phyloP scores from a whole-genome alignment of 2,888 invertebrate genomes.

The Sceliomorpha sp. region DNA sequence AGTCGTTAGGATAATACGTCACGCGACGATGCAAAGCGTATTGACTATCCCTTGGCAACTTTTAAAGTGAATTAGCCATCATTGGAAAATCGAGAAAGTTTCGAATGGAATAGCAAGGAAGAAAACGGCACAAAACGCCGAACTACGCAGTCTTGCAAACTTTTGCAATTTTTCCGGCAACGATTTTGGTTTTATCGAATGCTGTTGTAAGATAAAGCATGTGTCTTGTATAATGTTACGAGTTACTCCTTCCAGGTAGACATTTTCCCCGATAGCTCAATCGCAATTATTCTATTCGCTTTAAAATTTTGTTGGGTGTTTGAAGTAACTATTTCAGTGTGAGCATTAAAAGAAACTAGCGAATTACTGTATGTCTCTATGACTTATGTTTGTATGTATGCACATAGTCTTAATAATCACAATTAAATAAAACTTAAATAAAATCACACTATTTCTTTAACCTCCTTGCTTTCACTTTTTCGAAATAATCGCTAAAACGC shows the following conservation, averaged over 20 bases:
- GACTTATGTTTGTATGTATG: too few relatives aligned
- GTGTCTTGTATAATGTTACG: conserved; percentile 4
- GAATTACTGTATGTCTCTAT: too few relatives aligned
- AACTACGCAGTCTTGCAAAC: conserved; percentile 17
- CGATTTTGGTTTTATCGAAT: conserved; percentile 19
- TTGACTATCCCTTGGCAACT: neutral
- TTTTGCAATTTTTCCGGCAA: conserved; percentile 20
- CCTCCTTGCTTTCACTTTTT: too few relatives aligned
- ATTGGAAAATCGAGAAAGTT: conserved; percentile 19
- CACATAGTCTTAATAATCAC: too few relatives aligned
- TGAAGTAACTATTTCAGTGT: too few relatives aligned
- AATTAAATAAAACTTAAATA: too few relatives aligned
- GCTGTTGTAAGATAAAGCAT: conserved; percentile 8
- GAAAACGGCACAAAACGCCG: conserved; percentile 7
- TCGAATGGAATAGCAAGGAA: neutral
- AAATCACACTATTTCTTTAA: too few relatives aligned
- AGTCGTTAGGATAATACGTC: conserved; percentile 13
- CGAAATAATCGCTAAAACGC: too few relatives aligned
- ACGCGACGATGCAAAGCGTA: neutral
- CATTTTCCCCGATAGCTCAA: too few relatives aligned
- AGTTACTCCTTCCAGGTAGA: conserved; percentile 4
- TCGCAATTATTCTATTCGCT: too few relatives aligned
- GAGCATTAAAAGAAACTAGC: too few relatives aligned
- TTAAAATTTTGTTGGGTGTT: too few relatives aligned
- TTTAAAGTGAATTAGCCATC: conserved; percentile 8